Conservation (phyloP, 1,140 invertebrate genomes). For the Drosophila nigrodunni region DNA sequence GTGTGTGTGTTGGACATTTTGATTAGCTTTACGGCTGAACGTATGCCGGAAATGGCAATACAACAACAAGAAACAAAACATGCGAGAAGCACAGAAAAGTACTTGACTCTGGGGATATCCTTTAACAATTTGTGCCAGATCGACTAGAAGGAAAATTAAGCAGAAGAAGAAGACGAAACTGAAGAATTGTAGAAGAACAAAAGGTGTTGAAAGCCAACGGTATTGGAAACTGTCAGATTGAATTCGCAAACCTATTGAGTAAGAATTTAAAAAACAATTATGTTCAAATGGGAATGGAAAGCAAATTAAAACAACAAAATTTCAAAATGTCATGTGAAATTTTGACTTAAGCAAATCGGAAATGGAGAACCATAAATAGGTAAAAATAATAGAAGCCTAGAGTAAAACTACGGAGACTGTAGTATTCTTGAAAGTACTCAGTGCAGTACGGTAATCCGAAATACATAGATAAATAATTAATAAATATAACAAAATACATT, state of each 20-base stretch:
- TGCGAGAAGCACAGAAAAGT: conserved; percentile 27
- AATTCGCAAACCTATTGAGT: not conserved
- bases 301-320: too few relatives aligned
- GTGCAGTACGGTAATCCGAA: too few relatives aligned
- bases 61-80: conserved; percentile 22
- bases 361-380: not conserved
- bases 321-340: too few relatives aligned
- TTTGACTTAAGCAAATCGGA: not conserved
- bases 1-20: conserved; percentile 72
- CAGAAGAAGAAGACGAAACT: not conserved
- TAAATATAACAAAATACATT: too few relatives aligned
- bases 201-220: not conserved
- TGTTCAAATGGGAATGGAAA: too few relatives aligned
- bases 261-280: too few relatives aligned
- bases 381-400: not conserved
- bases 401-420: not conserved
- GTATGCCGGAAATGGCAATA: conserved; percentile 62
- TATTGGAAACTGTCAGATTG: not conserved
- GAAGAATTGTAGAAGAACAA: not conserved
- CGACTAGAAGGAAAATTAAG: not conserved
- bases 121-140: conserved; percentile 1
- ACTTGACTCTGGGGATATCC: conserved; percentile 42
- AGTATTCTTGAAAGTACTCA: too few relatives aligned
- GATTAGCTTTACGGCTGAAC: conserved; percentile 74
- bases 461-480: too few relatives aligned